Percentiles rank a stretch among this genome's conserved stretches.
Evolutionary conservation across 2,888 invertebrate species (phyloP).

Genomic region (Trichogramma dendrolimi): DNA sequence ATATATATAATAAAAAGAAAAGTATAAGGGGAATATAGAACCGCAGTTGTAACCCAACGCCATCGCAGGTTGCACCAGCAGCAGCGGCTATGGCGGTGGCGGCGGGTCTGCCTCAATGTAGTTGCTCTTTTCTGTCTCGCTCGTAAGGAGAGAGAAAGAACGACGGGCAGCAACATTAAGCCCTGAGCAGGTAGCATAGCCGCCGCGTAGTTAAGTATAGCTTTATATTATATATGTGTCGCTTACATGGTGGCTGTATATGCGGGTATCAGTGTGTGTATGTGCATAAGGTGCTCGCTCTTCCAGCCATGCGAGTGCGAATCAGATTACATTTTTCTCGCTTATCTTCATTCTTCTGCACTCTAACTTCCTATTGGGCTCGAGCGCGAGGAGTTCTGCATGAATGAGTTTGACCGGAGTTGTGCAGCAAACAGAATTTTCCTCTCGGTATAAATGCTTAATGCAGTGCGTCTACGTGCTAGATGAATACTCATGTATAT

Average conservation of each 20-base stretch:
- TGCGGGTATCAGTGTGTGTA: too few species aligned
- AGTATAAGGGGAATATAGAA: conserved; percentile 33
- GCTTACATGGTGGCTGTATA: too few species aligned
- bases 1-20: too few species aligned
- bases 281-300: conserved; percentile 25
- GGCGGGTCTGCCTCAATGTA: background rate
- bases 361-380: background rate
- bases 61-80: conserved; percentile 52
- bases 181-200: conserved; percentile 28
- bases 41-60: conserved; percentile 42
- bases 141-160: conserved; percentile 7
- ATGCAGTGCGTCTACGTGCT: too few species aligned
- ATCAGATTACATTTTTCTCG: conserved; percentile 51
- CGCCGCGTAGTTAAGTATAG: conserved; percentile 1
- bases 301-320: conserved; percentile 50
- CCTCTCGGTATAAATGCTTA: too few species aligned
- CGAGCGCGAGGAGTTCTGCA: too few species aligned
- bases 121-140: conserved; percentile 9
- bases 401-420: too few species aligned
- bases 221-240: too few species aligned
- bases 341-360: conserved; percentile 46
- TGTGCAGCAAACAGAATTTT: too few species aligned
- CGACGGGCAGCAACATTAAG: conserved; percentile 9
- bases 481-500: too few species aligned
- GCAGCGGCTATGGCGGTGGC: conserved; percentile 9